Conservation (phyloP, 2,888 invertebrate genomes). For the Punctoribates punctum region DNA sequence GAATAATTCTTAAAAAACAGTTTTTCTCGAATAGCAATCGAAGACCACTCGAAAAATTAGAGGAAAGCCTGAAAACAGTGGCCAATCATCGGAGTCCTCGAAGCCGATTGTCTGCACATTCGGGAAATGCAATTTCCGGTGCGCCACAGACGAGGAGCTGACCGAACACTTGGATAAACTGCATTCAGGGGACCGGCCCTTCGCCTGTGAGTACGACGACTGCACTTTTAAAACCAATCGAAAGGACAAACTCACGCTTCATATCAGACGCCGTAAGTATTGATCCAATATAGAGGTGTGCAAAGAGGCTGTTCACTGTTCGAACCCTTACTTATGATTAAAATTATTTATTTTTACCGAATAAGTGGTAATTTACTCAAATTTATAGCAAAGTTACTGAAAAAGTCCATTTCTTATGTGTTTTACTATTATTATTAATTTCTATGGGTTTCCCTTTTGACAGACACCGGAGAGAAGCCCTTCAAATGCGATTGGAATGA, state of each 20-base stretch:
- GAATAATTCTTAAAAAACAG: neutral
- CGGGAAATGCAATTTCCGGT: slow-evolving; percentile 25
- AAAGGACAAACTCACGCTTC: slow-evolving; percentile 48
- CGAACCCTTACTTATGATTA: too few species aligned
- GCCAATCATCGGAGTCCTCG: neutral
- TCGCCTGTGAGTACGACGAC: slow-evolving; percentile 59
- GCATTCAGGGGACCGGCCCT: slow-evolving; percentile 68
- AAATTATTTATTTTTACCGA: too few species aligned
- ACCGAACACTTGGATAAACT: neutral
- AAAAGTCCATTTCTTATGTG: too few species aligned
- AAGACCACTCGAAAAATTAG: neutral
- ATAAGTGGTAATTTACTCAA: too few species aligned
- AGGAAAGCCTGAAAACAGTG: neutral
- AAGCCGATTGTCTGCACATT: neutral
- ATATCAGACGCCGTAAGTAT: slow-evolving; percentile 46
- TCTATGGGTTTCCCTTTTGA: neutral
- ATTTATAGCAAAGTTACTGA: too few species aligned
- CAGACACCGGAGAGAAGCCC: slow-evolving; percentile 60
- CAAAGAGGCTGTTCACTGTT: too few species aligned
- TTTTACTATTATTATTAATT: too few species aligned
- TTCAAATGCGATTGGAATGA: slow-evolving; percentile 62
- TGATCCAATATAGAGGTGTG: too few species aligned
- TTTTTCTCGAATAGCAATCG: neutral
- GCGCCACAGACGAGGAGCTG: neutral
- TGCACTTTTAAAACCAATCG: slow-evolving; percentile 47